Evolutionary conservation across 92 coral and sea anemone species (phyloP).

Genomic region (Scolanthus callimorphus): DNA sequence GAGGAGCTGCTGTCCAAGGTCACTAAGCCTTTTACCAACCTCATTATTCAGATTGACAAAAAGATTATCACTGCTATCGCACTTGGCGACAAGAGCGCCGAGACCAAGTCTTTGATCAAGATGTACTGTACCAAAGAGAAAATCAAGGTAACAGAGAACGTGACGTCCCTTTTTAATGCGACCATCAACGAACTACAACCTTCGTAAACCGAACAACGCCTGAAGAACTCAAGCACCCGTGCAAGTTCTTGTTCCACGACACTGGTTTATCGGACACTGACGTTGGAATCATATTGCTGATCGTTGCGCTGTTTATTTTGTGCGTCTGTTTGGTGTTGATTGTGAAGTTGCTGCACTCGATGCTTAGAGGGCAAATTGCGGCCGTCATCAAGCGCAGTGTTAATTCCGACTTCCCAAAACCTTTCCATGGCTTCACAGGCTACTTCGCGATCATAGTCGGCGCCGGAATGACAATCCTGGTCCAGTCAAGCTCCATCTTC

Average conservation of each 20-base stretch:
- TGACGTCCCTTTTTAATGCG: constrained; percentile 13
- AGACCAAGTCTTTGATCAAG: constrained; percentile 50
- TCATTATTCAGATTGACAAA: too few relatives aligned
- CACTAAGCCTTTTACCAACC: constrained; percentile 82
- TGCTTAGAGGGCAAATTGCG: constrained; percentile 84
- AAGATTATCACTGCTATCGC: too few relatives aligned
- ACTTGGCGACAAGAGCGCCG: too few relatives aligned
- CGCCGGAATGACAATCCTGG: too few relatives aligned
- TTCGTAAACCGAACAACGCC: constrained; percentile 13
- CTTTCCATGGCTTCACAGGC: constrained; percentile 82
- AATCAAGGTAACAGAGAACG: background rate
- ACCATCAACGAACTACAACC: constrained; percentile 1
- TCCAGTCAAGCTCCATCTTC: too few relatives aligned
- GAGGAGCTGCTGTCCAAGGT: constrained; percentile 61
- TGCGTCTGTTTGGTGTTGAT: too few relatives aligned
- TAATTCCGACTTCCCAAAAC: constrained; percentile 91
- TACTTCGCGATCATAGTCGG: constrained; percentile 88
- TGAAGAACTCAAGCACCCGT: too few relatives aligned
- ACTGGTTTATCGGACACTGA: constrained; percentile 75
- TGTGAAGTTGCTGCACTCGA: constrained; percentile 82
- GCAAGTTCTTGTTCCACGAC: constrained; percentile 64
- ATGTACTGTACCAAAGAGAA: constrained; percentile 27
- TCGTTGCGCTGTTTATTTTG: constrained; percentile 49
- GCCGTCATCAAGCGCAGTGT: constrained; percentile 78
- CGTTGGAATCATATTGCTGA: constrained; percentile 70